Base-by-base conservation (phyloP, 2,888 invertebrate species). In the Parnassius apollo region DNA sequence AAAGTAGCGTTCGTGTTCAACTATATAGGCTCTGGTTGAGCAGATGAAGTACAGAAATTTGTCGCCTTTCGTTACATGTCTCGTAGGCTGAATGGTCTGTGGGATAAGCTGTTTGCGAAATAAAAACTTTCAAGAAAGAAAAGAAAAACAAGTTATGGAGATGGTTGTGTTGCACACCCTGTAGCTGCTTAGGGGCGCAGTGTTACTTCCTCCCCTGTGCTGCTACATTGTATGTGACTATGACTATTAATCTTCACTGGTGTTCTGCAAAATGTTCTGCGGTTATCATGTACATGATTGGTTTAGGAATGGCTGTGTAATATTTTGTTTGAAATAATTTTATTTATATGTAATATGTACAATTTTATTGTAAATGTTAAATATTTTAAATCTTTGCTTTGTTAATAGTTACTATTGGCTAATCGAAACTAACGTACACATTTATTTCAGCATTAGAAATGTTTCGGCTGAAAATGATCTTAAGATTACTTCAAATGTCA, bases 381-480 rank as follows among this genome's bases (percentile, higher is more conserved):
- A 35, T 35, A 35, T 35, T 7, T 7, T 7, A 35, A 35, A 4
- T 7, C 35, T 35, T 25, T 25, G 25, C 25, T 7, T 3, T 4
- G 7, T 35, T 35, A 35, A 35, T 1, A 4, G 7, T 35, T 35
- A 35, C 35, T 1, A 35, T 35, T 35, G 7, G 7, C 7, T 35
- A 7, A 35, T 35, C 35, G 35, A 35, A 35, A 35, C 7, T 35
- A 7, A 35, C 7, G 7, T 7, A 18, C 4, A 13, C 11, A 57
- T 64, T 65, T 57, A 57, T 82, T 88, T 64, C 82, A 92, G 94
- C 95, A 76, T 93, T 99, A 76, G 98, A 98, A 93, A 97, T 98
- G 90, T 98, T 98, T 93, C 94, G 98, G 74, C 93, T 99, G 72
- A 98, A 98, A 93, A 98, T 99, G 97, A 98, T 99, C 78, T 93